A percentile compares a stretch with the other conserved stretches of the same genome.
These are phyloP conservation scores for Ostrea edulis DNA, from an alignment of 1,140 invertebrate species.

Conservation along the genomic window DNA sequence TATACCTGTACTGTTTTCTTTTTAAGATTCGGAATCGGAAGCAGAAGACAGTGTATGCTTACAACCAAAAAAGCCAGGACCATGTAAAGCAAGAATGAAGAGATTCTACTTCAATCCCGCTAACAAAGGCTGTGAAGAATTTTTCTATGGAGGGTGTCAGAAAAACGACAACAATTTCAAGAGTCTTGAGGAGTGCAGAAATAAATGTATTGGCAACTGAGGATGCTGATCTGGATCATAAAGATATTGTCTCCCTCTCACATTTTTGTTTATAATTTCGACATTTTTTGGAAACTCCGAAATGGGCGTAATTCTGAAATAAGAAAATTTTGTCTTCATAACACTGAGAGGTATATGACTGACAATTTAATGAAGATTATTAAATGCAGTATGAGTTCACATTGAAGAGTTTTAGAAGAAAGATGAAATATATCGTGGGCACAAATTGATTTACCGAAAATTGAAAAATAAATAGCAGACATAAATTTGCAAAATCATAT, in stretches of 20 bases:
- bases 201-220: conserved; percentile 59
- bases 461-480: not conserved
- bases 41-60: conserved; percentile 11
- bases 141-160: conserved; percentile 77
- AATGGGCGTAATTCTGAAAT: too few species aligned
- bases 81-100: conserved; percentile 52
- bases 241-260: not conserved
- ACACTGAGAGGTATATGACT: not conserved
- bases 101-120: conserved; percentile 70
- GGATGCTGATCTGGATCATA: not conserved
- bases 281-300: not conserved
- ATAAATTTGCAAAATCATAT: too few species aligned
- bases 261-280: not conserved
- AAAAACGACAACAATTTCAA: conserved; percentile 78
- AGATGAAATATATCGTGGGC: not conserved
- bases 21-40: not conserved
- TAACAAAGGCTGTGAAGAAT: conserved; percentile 70
- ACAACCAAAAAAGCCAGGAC: conserved; percentile 40
- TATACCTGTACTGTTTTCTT: not conserved
- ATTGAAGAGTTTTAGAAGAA: too few species aligned
- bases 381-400: not conserved
- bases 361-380: not conserved
- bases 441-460: not conserved
- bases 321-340: not conserved
- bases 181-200: conserved; percentile 78